Evolutionary conservation across 2,797 vertebrate species (phyloP).

Genomic region (Anguilla megastoma): DNA sequence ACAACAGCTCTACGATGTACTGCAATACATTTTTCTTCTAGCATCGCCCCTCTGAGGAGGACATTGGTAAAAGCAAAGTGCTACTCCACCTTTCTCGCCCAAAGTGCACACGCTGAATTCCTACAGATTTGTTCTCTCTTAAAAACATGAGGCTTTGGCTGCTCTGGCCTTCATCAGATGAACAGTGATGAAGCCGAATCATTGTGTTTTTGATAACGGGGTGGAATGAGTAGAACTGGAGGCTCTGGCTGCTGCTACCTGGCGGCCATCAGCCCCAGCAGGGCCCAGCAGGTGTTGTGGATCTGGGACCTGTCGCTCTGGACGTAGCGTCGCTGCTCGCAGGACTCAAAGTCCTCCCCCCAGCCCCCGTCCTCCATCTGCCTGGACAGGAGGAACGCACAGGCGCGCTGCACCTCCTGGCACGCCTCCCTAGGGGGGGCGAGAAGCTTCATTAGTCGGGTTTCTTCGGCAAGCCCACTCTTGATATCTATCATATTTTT

Average conservation of each 20-base stretch:
- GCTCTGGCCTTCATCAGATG: background rate
- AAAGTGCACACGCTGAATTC: too few relatives aligned
- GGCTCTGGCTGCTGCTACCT: conserved; percentile 68
- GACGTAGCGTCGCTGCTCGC: conserved; percentile 80
- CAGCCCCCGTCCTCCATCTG: conserved; percentile 94
- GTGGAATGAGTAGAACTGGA: background rate
- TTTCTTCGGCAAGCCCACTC: too few relatives aligned
- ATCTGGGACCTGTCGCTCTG: conserved; percentile 85
- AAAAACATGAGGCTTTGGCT: background rate
- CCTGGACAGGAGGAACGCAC: conserved; percentile 82
- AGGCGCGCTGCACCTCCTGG: conserved; percentile 80
- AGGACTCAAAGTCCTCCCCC: conserved; percentile 97
- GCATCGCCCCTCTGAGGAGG: background rate
- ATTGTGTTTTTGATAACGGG: background rate
- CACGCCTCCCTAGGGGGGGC: conserved; percentile 65
- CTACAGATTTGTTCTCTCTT: background rate
- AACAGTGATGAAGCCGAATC: background rate
- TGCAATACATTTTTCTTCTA: background rate
- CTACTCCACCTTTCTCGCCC: background rate
- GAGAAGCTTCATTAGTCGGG: background rate
- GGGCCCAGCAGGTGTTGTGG: conserved; percentile 92
- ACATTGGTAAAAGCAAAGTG: background rate
- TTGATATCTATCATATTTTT: too few relatives aligned
- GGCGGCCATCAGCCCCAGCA: conserved; percentile 88
- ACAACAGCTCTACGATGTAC: background rate